phyloP scores from a whole-genome alignment of 2,797 vertebrate genomes.

The Orientallactaga sibirica region DNA sequence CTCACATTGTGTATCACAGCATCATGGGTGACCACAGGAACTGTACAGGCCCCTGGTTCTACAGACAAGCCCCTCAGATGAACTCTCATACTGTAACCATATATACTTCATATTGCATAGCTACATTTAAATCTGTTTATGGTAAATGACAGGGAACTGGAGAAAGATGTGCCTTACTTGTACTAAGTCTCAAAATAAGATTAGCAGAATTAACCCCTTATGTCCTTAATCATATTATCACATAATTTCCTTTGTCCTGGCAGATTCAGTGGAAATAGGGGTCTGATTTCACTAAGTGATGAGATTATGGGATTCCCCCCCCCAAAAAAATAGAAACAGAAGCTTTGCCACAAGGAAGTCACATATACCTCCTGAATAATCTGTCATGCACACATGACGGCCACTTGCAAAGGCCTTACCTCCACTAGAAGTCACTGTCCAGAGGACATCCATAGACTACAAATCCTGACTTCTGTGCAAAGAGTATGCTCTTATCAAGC shows the following conservation, averaged over 20 bases:
- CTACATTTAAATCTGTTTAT: not conserved
- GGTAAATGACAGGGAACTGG: slow-evolving; percentile 44
- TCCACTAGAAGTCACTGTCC: not conserved
- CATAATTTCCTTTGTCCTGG: slow-evolving; percentile 40
- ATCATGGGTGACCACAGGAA: not conserved
- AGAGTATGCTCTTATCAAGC: not conserved
- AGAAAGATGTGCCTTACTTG: not conserved
- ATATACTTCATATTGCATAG: not conserved
- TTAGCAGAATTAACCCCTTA: slow-evolving; percentile 51
- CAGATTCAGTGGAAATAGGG: slow-evolving; percentile 16
- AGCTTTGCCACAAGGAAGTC: slow-evolving; percentile 56
- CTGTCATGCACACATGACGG: not conserved
- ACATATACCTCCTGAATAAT: slow-evolving; percentile 47
- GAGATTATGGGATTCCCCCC: not conserved
- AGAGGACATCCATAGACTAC: slow-evolving; percentile 34
- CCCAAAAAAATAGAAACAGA: slow-evolving; percentile 14
- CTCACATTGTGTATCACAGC: not conserved
- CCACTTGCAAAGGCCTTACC: slow-evolving; percentile 10
- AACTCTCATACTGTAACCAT: not conserved
- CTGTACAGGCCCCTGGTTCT: not conserved
- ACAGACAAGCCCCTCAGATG: not conserved
- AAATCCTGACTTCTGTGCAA: slow-evolving; percentile 33
- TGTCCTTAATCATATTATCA: not conserved
- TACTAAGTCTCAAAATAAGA: slow-evolving; percentile 58
- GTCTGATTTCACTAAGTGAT: slow-evolving; percentile 5